These are phyloP conservation scores for Tuta absoluta DNA, from an alignment of 2,888 invertebrate genomes.

Conservation along the genomic window DNA sequence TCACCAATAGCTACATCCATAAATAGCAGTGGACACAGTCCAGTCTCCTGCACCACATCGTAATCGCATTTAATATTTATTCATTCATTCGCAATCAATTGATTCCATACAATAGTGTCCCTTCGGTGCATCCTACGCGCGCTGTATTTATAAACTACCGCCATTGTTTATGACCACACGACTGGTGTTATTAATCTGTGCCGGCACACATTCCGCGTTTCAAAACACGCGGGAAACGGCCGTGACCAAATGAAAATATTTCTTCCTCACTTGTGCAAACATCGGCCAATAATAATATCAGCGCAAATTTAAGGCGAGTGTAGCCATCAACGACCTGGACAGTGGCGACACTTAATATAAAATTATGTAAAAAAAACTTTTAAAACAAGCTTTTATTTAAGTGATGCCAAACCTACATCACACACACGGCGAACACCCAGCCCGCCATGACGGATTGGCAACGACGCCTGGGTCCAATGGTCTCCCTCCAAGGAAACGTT, in stretches of 20 bases:
- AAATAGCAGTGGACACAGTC: background rate
- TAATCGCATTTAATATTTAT: conserved; percentile 11
- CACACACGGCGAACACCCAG: too few relatives aligned
- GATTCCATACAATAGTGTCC: conserved; percentile 23
- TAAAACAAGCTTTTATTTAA: too few relatives aligned
- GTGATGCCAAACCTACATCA: too few relatives aligned
- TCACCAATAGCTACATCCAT: too few relatives aligned
- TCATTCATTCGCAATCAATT: conserved; percentile 20
- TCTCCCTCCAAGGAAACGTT: too few relatives aligned
- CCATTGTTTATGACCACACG: conserved; percentile 52
- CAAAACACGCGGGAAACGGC: conserved; percentile 53
- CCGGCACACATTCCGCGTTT: conserved; percentile 53
- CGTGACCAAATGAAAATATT: conserved; percentile 64
- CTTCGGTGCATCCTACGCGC: conserved; percentile 26
- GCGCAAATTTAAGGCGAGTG: conserved; percentile 35
- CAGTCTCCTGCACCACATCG: background rate
- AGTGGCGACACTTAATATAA: too few relatives aligned
- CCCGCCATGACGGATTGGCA: too few relatives aligned
- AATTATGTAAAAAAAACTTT: too few relatives aligned
- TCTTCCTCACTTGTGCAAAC: conserved; percentile 62
- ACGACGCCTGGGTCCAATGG: too few relatives aligned
- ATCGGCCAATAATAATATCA: conserved; percentile 38
- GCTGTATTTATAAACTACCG: conserved; percentile 53
- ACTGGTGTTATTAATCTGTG: conserved; percentile 51
- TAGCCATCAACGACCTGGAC: too few relatives aligned